Base-by-base conservation (phyloP, 2,888 invertebrate genomes). In the Podabrus alpinus region DNA sequence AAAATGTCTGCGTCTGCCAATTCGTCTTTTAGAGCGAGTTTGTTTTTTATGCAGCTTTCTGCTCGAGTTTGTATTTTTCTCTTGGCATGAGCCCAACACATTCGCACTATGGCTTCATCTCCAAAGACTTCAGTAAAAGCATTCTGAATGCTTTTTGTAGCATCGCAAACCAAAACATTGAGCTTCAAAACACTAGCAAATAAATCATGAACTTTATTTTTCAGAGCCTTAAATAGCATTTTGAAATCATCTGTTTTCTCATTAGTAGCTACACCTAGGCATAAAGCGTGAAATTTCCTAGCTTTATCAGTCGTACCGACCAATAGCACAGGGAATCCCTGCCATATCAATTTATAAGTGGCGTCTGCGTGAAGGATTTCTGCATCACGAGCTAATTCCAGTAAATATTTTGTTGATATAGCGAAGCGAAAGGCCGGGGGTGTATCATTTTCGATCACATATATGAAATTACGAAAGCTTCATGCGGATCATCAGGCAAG, bases 301-400 rank as follows among this genome's bases (percentile, higher is more conserved):
- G 13, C 16, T 64, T 25, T 21, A 21, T 70, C 61, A 61, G 69
- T 69, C 15, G 69, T 69, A 61, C 21, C 24, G 11, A 69, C 61
- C 15, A 69, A 60, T 21, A 72, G 19, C 9, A 75, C 66, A 25
- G 68, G 69, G 59, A 66, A 75, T 59, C 72, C 72, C 61, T 72
- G 69, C 75, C 69, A 66, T 19, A 72, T 72, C 9, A 71, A 13
- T 66, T 67, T 71, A 64, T 74, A 72, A 13, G 68, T 75, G 11
- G 69, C 66, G 68, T 72, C 75, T 11, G 29, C 59, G 15, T 75
- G 72, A n/a, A 75, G 25, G 17, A 59, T n/a, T 24, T 72, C 29
- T 13, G 15, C 19, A 16, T 69, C 60, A 60, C 7, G 16, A 9
- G 17, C 24, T 11, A 15, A 15, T 16, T 66, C 17, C 66, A 66